phyloP scores from a whole-genome alignment of 2,113 vertebrate species.

The Cairina moschata region DNA sequence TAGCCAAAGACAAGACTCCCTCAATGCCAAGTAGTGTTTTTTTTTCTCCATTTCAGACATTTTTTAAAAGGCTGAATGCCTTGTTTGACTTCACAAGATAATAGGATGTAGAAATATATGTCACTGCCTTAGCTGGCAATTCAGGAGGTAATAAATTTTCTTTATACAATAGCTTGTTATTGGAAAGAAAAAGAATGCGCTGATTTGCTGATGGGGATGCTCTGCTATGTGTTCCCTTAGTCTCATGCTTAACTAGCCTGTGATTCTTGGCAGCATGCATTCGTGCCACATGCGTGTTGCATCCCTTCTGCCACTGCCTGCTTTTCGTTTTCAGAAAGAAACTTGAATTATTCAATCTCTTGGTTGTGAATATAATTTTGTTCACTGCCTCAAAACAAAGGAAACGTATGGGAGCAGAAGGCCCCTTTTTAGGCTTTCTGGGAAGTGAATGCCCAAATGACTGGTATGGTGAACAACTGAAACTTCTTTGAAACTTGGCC shows the following conservation, averaged over 20 bases:
- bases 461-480: not conserved
- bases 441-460: not conserved
- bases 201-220: not conserved
- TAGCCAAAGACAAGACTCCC: conserved; percentile 23
- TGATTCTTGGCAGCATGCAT: not conserved
- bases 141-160: not conserved
- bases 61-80: conserved; percentile 38
- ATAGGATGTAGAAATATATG: not conserved
- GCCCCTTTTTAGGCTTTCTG: not conserved
- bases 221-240: not conserved
- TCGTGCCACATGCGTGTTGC: not conserved
- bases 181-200: not conserved
- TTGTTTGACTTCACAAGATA: not conserved
- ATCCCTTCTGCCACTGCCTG: not conserved
- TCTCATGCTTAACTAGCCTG: not conserved
- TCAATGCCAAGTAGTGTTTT: not conserved
- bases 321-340: not conserved
- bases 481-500: not conserved
- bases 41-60: not conserved
- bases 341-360: not conserved
- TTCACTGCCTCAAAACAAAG: not conserved
- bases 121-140: not conserved
- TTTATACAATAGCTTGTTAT: not conserved
- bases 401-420: not conserved
- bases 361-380: not conserved